These are phyloP conservation scores for Drosophila neoperkinsi DNA, from an alignment of 2,888 invertebrate species.

Conservation along the genomic window DNA sequence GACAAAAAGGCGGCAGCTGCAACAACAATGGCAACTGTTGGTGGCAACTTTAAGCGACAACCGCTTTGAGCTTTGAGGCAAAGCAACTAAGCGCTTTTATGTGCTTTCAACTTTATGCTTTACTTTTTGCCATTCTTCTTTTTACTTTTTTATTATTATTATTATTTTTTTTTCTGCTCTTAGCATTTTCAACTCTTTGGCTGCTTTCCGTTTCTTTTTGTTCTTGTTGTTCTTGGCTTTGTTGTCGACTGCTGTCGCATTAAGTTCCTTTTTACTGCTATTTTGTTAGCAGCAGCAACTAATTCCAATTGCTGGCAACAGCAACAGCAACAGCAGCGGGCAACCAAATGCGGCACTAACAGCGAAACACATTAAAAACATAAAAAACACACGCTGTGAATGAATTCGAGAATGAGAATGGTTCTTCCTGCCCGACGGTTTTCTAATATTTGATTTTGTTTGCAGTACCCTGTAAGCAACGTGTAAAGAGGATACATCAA, in stretches of 20 bases:
- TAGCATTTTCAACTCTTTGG: not conserved
- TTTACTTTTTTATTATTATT: not conserved
- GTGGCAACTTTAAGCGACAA: slow-evolving; percentile 49
- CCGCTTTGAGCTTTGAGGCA: slow-evolving; percentile 48
- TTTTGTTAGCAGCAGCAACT: slow-evolving; percentile 63
- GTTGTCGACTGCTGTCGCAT: slow-evolving; percentile 52
- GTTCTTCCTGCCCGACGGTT: slow-evolving; percentile 40
- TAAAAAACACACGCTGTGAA: slow-evolving; percentile 56
- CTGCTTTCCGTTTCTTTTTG: slow-evolving; percentile 29
- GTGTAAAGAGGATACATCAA: not conserved
- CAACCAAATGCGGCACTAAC: slow-evolving; percentile 48
- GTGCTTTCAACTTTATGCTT: slow-evolving; percentile 13
- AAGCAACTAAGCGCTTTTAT: slow-evolving; percentile 50
- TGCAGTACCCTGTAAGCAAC: slow-evolving; percentile 31
- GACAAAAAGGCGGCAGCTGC: slow-evolving; percentile 35
- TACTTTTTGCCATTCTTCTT: not conserved
- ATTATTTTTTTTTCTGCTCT: not conserved
- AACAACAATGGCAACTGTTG: slow-evolving; percentile 49
- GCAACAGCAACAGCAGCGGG: slow-evolving; percentile 19
- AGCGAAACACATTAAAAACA: slow-evolving; percentile 68
- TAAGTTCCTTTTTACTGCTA: slow-evolving; percentile 51
- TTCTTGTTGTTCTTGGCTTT: slow-evolving; percentile 28
- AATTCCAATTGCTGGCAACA: slow-evolving; percentile 50
- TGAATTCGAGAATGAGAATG: slow-evolving; percentile 7
- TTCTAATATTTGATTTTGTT: slow-evolving; percentile 73